Evolutionary conservation across 2,113 vertebrate species (phyloP).

Genomic region (Alectura lathami): DNA sequence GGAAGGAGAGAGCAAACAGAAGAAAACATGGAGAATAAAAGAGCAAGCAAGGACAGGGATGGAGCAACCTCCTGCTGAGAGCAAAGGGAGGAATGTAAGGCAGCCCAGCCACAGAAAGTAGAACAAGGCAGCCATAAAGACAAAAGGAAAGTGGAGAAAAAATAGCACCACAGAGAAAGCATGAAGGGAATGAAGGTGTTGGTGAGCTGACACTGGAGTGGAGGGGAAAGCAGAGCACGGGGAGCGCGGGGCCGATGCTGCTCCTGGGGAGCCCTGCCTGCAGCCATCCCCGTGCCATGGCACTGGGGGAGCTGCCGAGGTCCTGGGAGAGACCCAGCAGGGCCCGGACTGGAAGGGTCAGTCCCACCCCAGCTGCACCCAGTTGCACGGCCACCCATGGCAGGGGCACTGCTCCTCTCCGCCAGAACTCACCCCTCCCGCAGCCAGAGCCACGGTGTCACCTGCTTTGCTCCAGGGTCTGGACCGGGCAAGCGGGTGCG

Average conservation of each 20-base stretch:
- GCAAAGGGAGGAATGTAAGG: background rate
- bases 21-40: slow-evolving; percentile 10
- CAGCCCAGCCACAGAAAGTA: background rate
- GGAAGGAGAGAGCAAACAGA: background rate
- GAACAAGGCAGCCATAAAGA: background rate
- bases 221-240: fast-evolving
- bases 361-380: background rate
- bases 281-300: fast-evolving
- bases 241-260: fast-evolving
- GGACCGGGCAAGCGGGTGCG: fast-evolving
- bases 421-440: fast-evolving
- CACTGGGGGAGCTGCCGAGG: too few species aligned
- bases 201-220: fast-evolving
- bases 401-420: background rate
- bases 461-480: background rate
- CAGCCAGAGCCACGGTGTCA: background rate
- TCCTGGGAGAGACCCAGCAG: fast-evolving
- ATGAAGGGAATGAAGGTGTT: background rate
- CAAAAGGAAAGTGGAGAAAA: background rate
- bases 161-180: background rate
- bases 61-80: background rate
- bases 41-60: background rate
- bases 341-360: background rate
- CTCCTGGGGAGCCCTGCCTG: background rate
- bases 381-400: fast-evolving